Conservation (phyloP, 2,797 vertebrate genomes). For the Bovichtus diacanthus region DNA sequence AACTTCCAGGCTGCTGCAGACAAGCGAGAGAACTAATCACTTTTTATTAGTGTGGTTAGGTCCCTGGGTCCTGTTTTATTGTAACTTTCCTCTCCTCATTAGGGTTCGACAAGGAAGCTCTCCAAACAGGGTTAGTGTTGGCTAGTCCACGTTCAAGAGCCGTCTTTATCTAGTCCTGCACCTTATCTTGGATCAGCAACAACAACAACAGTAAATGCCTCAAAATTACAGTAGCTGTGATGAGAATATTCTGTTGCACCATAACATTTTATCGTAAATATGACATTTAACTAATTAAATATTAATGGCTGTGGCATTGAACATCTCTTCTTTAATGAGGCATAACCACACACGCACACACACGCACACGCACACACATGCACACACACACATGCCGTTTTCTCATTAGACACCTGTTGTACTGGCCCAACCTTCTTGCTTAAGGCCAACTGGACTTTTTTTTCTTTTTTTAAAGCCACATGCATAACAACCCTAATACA, state of each 20-base stretch:
- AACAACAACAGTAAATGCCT: not conserved
- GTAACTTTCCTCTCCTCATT: conserved; percentile 9
- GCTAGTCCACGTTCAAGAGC: not conserved
- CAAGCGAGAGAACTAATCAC: not conserved
- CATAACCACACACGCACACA: conserved; percentile 2
- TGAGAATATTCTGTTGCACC: not conserved
- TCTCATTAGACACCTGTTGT: conserved; percentile 50
- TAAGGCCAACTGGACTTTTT: conserved; percentile 24
- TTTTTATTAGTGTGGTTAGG: not conserved
- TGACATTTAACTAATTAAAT: not conserved
- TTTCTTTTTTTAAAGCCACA: conserved; percentile 27
- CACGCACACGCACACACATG: no score
- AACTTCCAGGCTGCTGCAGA: conserved; percentile 7
- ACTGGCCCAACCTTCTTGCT: not conserved
- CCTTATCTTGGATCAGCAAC: not conserved
- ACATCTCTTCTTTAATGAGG: not conserved
- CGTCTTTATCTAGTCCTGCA: not conserved
- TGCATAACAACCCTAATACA: conserved; percentile 15
- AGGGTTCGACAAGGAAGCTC: not conserved
- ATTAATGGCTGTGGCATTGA: not conserved
- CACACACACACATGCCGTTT: not conserved
- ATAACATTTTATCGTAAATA: not conserved
- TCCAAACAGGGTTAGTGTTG: not conserved
- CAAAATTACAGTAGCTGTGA: not conserved
- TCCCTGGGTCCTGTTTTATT: conserved; percentile 14